These are phyloP conservation scores for Cydia pomonella DNA, from an alignment of 1,140 invertebrate species.

Conservation along the genomic window DNA sequence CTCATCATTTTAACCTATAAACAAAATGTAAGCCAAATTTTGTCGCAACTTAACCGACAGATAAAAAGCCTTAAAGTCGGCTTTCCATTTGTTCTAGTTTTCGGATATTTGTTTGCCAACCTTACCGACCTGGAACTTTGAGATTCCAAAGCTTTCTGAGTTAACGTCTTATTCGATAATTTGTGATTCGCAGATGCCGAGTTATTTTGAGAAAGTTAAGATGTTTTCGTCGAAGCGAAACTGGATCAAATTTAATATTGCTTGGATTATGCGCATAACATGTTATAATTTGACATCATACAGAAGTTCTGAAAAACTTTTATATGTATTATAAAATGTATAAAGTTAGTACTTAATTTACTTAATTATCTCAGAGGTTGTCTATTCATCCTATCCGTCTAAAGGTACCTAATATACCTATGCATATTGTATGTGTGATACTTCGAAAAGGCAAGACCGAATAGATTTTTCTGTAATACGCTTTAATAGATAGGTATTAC, in stretches of 20 bases:
- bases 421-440: too few relatives aligned
- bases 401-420: too few relatives aligned
- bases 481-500: background rate
- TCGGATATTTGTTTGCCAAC: background rate
- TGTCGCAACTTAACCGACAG: background rate
- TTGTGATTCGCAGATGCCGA: constrained; percentile 16
- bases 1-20: background rate
- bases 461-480: too few relatives aligned
- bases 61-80: background rate
- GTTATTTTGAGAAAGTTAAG: constrained; percentile 19
- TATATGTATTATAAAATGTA: background rate
- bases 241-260: constrained; percentile 4
- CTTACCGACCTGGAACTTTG: background rate
- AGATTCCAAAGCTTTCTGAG: background rate
- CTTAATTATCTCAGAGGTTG: too few relatives aligned
- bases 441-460: too few relatives aligned
- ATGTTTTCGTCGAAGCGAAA: background rate
- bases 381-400: too few relatives aligned
- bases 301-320: background rate
- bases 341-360: too few relatives aligned
- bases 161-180: constrained; percentile 3
- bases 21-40: background rate
- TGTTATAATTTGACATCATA: background rate
- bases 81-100: background rate
- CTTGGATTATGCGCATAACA: background rate